phyloP scores from a whole-genome alignment of 2,888 invertebrate genomes.

The Caenorhabditis sp. region DNA sequence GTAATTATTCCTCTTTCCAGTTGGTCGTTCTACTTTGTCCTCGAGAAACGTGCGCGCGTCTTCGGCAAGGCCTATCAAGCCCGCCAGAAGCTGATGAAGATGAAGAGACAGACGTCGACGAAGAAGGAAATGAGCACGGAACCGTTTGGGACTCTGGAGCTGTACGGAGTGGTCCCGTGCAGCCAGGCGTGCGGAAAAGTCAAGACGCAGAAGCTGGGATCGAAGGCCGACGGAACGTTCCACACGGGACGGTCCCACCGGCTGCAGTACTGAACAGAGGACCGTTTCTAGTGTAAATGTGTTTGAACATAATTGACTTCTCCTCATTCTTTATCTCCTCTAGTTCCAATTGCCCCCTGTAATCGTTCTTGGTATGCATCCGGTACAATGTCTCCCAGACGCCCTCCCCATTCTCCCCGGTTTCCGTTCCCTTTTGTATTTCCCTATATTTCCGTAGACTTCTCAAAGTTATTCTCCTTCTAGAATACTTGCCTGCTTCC shows the following conservation, averaged over 20 bases:
- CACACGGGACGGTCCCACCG: conserved; percentile 35
- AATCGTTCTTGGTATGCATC: conserved; percentile 6
- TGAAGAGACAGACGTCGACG: conserved; percentile 29
- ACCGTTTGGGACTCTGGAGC: conserved; percentile 19
- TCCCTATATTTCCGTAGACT: background rate
- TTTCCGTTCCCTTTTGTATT: background rate
- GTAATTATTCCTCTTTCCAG: conserved; percentile 39
- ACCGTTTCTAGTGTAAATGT: background rate
- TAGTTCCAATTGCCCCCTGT: conserved; percentile 1
- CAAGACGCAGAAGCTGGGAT: conserved; percentile 24
- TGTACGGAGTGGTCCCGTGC: conserved; percentile 52
- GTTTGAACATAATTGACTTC: conserved; percentile 48
- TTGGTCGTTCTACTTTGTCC: conserved; percentile 66
- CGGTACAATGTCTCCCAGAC: too few relatives aligned
- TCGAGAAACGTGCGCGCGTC: conserved; percentile 62
- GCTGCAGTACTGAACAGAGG: conserved; percentile 15
- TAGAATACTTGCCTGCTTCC: conserved; percentile 6
- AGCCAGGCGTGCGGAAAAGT: conserved; percentile 19
- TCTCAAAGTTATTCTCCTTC: background rate
- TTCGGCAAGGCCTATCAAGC: conserved; percentile 43
- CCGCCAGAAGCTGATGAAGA: conserved; percentile 15
- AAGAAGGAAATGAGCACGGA: conserved; percentile 35
- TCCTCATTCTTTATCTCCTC: conserved; percentile 3
- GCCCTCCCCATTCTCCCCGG: background rate
- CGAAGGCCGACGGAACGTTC: conserved; percentile 51